These are phyloP conservation scores for Bruchidius siliquastri DNA, from an alignment of 2,888 invertebrate species.

Conservation along the genomic window DNA sequence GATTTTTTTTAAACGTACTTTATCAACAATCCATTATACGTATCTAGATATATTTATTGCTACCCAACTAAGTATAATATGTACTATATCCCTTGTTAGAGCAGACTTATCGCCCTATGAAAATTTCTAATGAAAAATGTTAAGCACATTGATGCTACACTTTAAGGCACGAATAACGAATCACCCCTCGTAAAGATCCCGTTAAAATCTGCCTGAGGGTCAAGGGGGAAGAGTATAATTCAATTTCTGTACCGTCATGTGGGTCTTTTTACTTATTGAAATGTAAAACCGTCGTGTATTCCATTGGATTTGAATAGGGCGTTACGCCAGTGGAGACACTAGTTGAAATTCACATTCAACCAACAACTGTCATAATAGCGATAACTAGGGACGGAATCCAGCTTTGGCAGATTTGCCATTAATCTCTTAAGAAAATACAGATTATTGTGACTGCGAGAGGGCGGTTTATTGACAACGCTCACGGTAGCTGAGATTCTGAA, in stretches of 20 bases:
- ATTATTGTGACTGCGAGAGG: background rate
- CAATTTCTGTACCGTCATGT: conserved; percentile 37
- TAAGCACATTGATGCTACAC: too few species aligned
- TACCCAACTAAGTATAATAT: too few species aligned
- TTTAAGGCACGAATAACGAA: background rate
- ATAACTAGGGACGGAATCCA: background rate
- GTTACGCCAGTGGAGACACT: background rate
- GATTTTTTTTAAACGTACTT: too few species aligned
- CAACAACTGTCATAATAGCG: background rate
- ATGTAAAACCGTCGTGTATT: background rate
- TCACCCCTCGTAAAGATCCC: background rate
- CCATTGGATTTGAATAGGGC: background rate
- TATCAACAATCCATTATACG: too few species aligned
- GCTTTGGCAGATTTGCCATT: background rate
- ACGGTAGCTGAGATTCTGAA: too few species aligned
- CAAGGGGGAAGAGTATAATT: conserved; percentile 32
- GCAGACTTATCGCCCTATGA: too few species aligned
- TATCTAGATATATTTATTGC: too few species aligned
- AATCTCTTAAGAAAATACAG: background rate
- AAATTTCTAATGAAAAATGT: too few species aligned
- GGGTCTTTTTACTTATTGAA: conserved; percentile 7
- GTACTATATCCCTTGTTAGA: too few species aligned
- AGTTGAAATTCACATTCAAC: background rate
- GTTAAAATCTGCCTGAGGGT: conserved; percentile 28
- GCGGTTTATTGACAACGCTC: background rate